Evolutionary conservation across 1,140 invertebrate species (phyloP).

Genomic region (Sycobia sp.): DNA sequence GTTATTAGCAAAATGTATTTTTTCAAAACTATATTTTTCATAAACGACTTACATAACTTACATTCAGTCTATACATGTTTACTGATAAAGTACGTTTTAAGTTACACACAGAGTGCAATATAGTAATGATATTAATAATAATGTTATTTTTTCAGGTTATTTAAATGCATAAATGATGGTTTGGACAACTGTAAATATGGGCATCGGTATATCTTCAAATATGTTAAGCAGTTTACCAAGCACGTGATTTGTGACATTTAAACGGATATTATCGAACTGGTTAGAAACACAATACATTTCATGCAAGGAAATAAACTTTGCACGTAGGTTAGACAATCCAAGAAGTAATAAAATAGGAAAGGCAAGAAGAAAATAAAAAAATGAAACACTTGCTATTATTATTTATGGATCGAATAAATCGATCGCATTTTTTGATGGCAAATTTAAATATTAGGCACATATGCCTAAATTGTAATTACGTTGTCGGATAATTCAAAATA

Average conservation of each 20-base stretch:
- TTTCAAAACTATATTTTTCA: no score
- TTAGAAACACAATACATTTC: background rate
- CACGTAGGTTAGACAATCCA: conserved; percentile 8
- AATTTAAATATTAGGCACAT: background rate
- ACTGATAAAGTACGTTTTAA: no score
- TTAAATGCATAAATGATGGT: conserved; percentile 28
- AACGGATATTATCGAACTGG: background rate
- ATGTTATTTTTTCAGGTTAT: conserved; percentile 26
- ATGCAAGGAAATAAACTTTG: conserved; percentile 24
- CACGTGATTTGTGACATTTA: conserved; percentile 26
- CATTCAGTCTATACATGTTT: no score
- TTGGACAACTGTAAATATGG: conserved; percentile 2
- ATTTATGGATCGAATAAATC: conserved; percentile 4
- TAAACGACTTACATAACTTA: no score
- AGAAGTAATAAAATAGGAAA: background rate
- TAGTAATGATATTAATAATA: no score
- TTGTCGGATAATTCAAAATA: conserved; percentile 26
- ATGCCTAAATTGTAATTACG: conserved; percentile 24
- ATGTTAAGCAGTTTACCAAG: background rate
- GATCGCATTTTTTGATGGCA: background rate
- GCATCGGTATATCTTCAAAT: no score
- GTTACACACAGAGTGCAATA: no score
- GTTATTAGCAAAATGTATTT: no score
- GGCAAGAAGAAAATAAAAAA: no score
- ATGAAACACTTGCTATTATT: background rate